Base-by-base conservation (phyloP, 2,113 vertebrate genomes). In the Chionis minor region DNA sequence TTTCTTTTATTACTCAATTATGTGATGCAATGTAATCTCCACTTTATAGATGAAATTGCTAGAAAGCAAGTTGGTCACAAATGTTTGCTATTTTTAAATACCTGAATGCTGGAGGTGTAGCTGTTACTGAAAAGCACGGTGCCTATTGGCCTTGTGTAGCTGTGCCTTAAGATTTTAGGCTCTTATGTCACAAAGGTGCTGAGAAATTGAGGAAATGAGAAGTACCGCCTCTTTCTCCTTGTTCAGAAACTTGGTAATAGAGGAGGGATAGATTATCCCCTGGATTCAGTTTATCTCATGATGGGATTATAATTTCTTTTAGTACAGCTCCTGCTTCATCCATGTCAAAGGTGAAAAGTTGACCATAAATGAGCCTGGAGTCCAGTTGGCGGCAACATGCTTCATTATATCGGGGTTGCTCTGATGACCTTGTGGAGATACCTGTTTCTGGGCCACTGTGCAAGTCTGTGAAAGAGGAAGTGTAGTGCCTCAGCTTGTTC, bases 381-480 rank as follows among this genome's bases (percentile, higher is more conserved):
- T 33, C 22, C 38, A 55, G 0, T 3, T 80, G 55, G 27, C 49
- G 66, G 33, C 35, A 81, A 15, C 9, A 8, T 24, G 7, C 22
- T 85, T 54, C 19, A 17, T 51, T 0, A 0, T 81, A 12, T 77
- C 8, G 3, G 23, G 21, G 54, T 40, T 14, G 20, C 28, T 81
- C 33, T 67, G 63, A 7, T 16, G 38, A 28, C 2, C 6, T 4
- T 75, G 63, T 33, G 19, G 26, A 14, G 33, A 7, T 55, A 66
- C 21, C 15, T 61, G 56, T 42, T 78, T 59, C 22, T 59, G 63
- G 38, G 63, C 32, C 28, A 1, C 40, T 66, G 16, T 45, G 61
- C 16, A 40, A 58, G 26, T 24, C 24, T 88, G 45, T 42, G 30
- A 6, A 38, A 44, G 32, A 45, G 38, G 24, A 38, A 4, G 24